Evolutionary conservation across 2,888 invertebrate genomes (phyloP).

Genomic region (Stenolophus ochropezus): DNA sequence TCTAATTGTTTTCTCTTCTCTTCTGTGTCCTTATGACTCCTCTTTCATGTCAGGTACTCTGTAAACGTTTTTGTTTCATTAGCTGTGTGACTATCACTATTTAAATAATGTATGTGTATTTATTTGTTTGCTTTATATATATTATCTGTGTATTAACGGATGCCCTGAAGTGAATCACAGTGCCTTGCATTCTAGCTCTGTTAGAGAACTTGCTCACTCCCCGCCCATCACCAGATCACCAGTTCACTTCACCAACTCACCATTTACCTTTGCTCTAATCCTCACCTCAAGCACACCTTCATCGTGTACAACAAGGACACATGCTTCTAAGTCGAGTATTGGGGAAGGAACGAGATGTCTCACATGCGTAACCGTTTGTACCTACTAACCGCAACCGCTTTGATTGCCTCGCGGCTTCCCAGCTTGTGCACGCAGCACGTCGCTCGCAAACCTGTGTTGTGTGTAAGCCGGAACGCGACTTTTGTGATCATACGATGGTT

Average conservation of each 20-base stretch:
- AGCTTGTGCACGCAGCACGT: conserved; percentile 56
- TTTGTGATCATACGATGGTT: background rate
- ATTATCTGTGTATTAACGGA: background rate
- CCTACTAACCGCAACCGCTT: conserved; percentile 48
- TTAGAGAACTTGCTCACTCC: conserved; percentile 1
- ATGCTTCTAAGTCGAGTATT: background rate
- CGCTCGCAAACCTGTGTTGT: conserved; percentile 56
- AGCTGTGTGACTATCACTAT: background rate
- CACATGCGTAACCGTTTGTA: conserved; percentile 21
- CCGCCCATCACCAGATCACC: background rate
- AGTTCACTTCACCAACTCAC: background rate
- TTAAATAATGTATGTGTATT: background rate
- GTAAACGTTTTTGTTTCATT: background rate
- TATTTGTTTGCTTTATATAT: conserved; percentile 17
- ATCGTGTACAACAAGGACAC: conserved; percentile 19
- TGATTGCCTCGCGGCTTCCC: conserved; percentile 50
- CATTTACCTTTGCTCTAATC: background rate
- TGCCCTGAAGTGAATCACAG: background rate
- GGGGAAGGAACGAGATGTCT: background rate
- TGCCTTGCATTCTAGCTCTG: conserved; percentile 13
- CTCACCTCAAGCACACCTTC: background rate
- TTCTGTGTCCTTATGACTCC: background rate
- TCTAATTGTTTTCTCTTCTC: conserved; percentile 17
- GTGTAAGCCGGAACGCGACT: conserved; percentile 39
- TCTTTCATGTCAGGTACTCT: conserved; percentile 8